These are phyloP conservation scores for Melanitta fusca DNA, from an alignment of 2,797 vertebrate species.

Conservation along the genomic window DNA sequence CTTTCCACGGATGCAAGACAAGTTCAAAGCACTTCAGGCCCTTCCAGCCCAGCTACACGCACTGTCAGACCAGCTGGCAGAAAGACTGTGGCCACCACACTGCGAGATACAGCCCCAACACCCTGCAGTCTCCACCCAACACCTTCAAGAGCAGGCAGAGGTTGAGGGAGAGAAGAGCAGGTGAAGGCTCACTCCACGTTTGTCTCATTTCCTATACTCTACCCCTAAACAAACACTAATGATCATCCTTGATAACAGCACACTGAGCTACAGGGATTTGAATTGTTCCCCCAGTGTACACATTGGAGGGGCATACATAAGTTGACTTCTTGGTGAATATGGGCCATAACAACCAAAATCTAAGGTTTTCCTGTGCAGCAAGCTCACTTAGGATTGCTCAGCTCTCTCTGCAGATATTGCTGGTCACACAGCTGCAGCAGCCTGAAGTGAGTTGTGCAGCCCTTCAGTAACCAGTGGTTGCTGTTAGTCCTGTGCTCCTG, in stretches of 20 bases:
- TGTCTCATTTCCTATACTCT: not conserved
- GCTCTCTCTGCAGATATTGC: not conserved
- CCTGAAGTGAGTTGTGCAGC: not conserved
- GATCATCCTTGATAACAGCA: not conserved
- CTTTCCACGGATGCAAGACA: not conserved
- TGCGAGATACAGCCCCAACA: not conserved
- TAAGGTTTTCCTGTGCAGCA: not conserved
- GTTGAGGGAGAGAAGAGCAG: not conserved
- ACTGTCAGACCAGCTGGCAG: not conserved
- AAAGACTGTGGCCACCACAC: not conserved
- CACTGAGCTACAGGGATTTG: rapidly evolving
- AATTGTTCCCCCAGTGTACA: rapidly evolving
- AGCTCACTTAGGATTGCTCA: not conserved
- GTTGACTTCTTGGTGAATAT: not conserved
- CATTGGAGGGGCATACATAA: not conserved
- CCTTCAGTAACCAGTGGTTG: not conserved
- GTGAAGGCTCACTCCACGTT: not conserved
- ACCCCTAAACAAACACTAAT: not conserved
- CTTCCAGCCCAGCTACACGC: rapidly evolving
- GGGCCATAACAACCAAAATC: not conserved
- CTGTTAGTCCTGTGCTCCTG: not conserved
- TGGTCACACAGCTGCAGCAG: not conserved
- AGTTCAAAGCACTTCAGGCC: not conserved
- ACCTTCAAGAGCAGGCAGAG: not conserved
- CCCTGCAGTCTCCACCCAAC: not conserved